Evolutionary conservation across 2,888 invertebrate genomes (phyloP).

Genomic region (Patella ulyssiponensis): DNA sequence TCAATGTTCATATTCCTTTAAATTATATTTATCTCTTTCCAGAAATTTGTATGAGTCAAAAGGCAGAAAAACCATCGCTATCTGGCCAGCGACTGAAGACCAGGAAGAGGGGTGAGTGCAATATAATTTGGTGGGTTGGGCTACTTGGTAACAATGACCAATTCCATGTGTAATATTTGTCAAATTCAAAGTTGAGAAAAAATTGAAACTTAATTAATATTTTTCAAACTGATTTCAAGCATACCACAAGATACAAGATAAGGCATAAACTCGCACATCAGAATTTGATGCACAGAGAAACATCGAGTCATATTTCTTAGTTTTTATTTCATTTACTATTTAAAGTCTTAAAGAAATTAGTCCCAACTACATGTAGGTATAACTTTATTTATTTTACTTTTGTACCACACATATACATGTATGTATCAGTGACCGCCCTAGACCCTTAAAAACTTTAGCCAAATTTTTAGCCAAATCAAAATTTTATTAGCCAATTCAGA

Average conservation of each 20-base stretch:
- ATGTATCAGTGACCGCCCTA: too few species aligned
- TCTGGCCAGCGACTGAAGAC: constrained; percentile 99
- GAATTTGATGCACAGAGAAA: neutral
- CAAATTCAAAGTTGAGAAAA: too few species aligned
- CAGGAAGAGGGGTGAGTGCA: constrained; percentile 96
- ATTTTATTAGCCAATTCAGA: too few species aligned
- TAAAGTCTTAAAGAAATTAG: too few species aligned
- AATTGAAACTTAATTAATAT: neutral
- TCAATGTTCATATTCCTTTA: too few species aligned
- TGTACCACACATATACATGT: too few species aligned
- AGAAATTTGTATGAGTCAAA: constrained; percentile 90
- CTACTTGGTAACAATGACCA: too few species aligned
- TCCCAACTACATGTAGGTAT: too few species aligned
- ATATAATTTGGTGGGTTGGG: neutral
- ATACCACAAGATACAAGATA: neutral
- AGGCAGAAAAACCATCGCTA: constrained; percentile 99
- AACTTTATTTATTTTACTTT: too few species aligned
- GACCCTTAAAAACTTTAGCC: too few species aligned
- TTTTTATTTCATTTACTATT: neutral
- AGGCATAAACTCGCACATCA: neutral
- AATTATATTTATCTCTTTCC: neutral
- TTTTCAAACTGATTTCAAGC: neutral
- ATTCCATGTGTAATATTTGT: too few species aligned
- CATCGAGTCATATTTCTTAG: neutral
- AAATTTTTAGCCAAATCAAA: too few species aligned